Evolutionary conservation across 2,888 invertebrate genomes (phyloP).

Genomic region (Hirtodrosophila duncani): DNA sequence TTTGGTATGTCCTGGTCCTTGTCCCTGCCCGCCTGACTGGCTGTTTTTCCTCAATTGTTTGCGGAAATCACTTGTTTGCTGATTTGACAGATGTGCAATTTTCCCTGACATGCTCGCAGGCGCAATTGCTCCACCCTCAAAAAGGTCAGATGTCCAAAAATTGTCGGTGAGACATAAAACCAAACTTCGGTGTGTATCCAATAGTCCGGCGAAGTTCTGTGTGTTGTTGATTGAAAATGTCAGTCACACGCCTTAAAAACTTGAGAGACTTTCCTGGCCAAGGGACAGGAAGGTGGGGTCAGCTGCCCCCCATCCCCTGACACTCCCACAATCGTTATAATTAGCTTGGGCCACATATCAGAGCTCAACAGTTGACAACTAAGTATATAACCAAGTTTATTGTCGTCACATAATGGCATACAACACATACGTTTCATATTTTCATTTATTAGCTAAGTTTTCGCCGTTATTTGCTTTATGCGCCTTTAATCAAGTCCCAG

Average conservation of each 20-base stretch:
- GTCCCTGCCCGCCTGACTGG: slow-evolving; percentile 45
- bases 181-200: slow-evolving; percentile 11
- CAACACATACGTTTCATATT: slow-evolving; percentile 58
- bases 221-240: slow-evolving; percentile 63
- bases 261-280: slow-evolving; percentile 10
- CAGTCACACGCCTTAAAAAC: slow-evolving; percentile 44
- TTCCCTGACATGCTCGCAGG: slow-evolving; percentile 61
- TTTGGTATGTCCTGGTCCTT: slow-evolving; percentile 4
- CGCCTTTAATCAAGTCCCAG: slow-evolving; percentile 73
- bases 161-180: slow-evolving; percentile 8
- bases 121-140: slow-evolving; percentile 27
- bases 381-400: slow-evolving; percentile 15
- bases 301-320: slow-evolving; percentile 13
- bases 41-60: slow-evolving; percentile 69
- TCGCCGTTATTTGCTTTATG: slow-evolving; percentile 65
- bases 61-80: slow-evolving; percentile 74
- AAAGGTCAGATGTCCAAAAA: slow-evolving; percentile 40
- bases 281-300: too few species aligned
- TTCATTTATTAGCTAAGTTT: slow-evolving; percentile 69
- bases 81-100: slow-evolving; percentile 74
- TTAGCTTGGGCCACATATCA: slow-evolving; percentile 44
- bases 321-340: slow-evolving; percentile 38
- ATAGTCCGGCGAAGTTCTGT: slow-evolving; percentile 17
- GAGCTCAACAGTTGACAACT: slow-evolving; percentile 40
- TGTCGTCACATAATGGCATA: slow-evolving; percentile 32